phyloP scores from a whole-genome alignment of 2,797 vertebrate genomes.

The Okamejei kenojei region DNA sequence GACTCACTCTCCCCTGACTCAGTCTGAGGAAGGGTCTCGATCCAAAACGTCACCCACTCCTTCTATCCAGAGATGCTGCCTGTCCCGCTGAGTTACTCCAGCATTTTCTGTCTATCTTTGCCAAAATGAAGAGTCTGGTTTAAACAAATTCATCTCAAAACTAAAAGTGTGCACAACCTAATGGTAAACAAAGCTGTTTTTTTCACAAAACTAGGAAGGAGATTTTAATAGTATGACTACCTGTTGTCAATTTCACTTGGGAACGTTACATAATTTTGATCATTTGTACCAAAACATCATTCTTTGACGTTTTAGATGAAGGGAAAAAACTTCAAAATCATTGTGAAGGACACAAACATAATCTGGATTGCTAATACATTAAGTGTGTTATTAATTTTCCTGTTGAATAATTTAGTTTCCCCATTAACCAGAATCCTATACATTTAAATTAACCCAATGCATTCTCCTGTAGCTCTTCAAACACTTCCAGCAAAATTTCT shows the following conservation, averaged over 20 bases:
- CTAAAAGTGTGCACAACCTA: no score
- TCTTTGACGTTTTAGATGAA: conserved; percentile 61
- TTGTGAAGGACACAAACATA: conserved; percentile 44
- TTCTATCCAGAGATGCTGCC: no score
- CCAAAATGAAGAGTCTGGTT: no score
- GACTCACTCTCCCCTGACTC: no score
- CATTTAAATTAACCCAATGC: neutral
- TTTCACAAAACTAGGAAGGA: conserved; percentile 34
- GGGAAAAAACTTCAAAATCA: conserved; percentile 59
- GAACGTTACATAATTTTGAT: conserved; percentile 44
- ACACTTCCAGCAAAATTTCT: no score
- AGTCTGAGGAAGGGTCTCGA: no score
- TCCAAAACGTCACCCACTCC: no score
- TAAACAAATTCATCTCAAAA: neutral
- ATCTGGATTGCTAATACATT: neutral
- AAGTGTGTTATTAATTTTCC: neutral
- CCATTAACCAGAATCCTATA: neutral
- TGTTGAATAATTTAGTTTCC: neutral
- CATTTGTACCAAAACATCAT: conserved; percentile 45
- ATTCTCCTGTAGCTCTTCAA: neutral
- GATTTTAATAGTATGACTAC: neutral
- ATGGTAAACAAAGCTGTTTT: conserved; percentile 27
- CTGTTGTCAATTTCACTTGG: conserved; percentile 17
- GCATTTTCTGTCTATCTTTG: no score
- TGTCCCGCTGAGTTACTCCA: no score